Conservation (phyloP, 2,113 vertebrate genomes). For the Candoia aspera region DNA sequence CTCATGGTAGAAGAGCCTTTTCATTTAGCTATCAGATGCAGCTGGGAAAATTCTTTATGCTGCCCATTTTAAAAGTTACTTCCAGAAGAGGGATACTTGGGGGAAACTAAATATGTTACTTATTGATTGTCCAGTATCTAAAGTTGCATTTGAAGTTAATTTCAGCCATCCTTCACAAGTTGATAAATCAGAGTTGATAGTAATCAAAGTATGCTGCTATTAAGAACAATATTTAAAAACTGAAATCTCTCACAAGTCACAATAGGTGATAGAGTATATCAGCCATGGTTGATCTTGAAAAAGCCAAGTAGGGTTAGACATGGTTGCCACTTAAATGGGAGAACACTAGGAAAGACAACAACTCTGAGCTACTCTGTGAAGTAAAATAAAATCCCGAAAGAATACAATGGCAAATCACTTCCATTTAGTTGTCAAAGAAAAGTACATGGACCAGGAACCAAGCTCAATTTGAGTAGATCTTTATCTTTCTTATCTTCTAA, state of each 20-base stretch:
- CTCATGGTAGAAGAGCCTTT: neutral
- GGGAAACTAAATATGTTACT: neutral
- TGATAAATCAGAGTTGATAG: neutral
- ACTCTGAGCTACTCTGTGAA: neutral
- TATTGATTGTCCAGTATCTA: neutral
- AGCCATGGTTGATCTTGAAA: neutral
- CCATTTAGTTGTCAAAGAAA: neutral
- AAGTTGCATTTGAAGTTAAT: neutral
- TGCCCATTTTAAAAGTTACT: constrained; percentile 7
- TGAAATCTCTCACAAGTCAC: neutral
- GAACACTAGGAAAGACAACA: neutral
- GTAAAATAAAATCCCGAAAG: neutral
- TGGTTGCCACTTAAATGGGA: neutral
- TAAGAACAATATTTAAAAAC: neutral
- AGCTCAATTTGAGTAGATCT: neutral
- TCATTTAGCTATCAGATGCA: constrained; percentile 1
- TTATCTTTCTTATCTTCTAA: neutral
- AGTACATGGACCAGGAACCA: neutral
- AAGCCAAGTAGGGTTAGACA: neutral
- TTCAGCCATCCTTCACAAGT: neutral
- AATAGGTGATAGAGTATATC: neutral
- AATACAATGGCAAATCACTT: neutral
- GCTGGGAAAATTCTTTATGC: neutral
- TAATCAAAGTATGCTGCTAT: neutral
- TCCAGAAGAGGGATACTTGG: neutral